These are phyloP conservation scores for Phthorimaea operculella DNA, from an alignment of 1,140 invertebrate genomes.

Conservation along the genomic window DNA sequence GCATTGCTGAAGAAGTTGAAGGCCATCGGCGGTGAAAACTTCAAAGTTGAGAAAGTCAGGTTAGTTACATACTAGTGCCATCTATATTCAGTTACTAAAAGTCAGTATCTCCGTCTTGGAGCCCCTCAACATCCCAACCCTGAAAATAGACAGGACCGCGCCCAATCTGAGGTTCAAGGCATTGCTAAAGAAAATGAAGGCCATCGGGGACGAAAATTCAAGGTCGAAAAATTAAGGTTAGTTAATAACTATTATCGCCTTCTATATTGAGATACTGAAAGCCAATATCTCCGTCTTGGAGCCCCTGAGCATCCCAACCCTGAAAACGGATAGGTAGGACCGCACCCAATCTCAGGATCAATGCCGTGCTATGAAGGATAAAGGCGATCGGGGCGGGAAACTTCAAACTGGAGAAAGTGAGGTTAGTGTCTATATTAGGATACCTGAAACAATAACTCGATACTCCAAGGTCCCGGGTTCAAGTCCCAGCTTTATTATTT, in stretches of 20 bases:
- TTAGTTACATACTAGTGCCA: too few species aligned
- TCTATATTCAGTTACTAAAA: too few species aligned
- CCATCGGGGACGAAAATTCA: conserved; percentile 72
- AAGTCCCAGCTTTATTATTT: too few species aligned
- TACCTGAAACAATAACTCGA: too few species aligned
- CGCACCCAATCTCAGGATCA: conserved; percentile 72
- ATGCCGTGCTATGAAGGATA: conserved; percentile 74
- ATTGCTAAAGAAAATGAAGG: conserved; percentile 73
- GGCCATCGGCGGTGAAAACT: conserved; percentile 71
- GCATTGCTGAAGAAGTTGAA: conserved; percentile 74
- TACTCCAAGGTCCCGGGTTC: too few species aligned
- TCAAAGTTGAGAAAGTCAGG: conserved; percentile 73
- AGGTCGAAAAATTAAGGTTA: conserved; percentile 74
- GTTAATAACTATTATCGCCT: too few species aligned
- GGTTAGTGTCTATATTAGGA: too few species aligned
- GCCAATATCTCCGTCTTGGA: conserved; percentile 74
- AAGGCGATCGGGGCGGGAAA: too few species aligned
- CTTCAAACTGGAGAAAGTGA: too few species aligned
- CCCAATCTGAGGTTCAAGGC: conserved; percentile 74
- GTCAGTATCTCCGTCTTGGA: conserved; percentile 74
- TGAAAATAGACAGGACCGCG: conserved; percentile 74
- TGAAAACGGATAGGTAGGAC: conserved; percentile 75
- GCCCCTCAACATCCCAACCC: conserved; percentile 71
- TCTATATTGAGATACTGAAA: too few species aligned
- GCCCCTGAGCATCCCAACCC: conserved; percentile 71